A percentile compares a stretch with the other conserved stretches of the same genome.
Conservation (phyloP, 2,888 invertebrate species). For the Eristalinus aeneus region DNA sequence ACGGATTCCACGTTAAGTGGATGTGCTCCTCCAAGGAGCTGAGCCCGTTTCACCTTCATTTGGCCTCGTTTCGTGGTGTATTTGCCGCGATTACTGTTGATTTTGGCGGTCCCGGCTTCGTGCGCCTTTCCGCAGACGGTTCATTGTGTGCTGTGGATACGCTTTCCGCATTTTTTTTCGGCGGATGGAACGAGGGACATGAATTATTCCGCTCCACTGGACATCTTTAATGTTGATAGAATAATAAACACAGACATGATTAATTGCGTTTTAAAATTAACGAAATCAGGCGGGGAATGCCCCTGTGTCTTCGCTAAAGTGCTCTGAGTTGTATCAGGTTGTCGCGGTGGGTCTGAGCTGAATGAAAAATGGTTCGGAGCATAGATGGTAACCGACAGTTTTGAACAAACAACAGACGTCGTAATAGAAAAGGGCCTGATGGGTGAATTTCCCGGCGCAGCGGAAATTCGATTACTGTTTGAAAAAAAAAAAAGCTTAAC, state of each 20-base stretch:
- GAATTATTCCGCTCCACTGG: conserved; percentile 66
- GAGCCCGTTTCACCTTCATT: conserved; percentile 36
- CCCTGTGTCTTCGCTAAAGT: not conserved
- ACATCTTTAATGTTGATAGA: conserved; percentile 68
- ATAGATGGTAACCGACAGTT: too few relatives aligned
- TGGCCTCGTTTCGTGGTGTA: conserved; percentile 31
- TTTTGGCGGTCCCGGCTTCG: conserved; percentile 1
- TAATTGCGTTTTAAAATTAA: conserved; percentile 69
- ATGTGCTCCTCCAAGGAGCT: not conserved
- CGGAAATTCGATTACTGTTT: too few relatives aligned
- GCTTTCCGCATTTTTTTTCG: not conserved
- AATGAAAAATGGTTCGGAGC: not conserved
- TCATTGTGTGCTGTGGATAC: not conserved
- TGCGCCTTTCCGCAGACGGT: conserved; percentile 11
- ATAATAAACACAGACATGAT: conserved; percentile 70
- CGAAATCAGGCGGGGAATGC: conserved; percentile 45
- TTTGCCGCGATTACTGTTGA: conserved; percentile 24
- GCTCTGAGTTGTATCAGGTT: not conserved
- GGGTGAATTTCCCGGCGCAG: too few relatives aligned
- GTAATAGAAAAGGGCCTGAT: too few relatives aligned
- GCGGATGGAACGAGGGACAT: conserved; percentile 38
- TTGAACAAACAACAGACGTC: too few relatives aligned
- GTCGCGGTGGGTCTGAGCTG: not conserved
- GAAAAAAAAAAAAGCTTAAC: too few relatives aligned
- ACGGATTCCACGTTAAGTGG: conserved; percentile 36